Base-by-base conservation (phyloP, 2,113 vertebrate species). In the Pollachius pollachius region DNA sequence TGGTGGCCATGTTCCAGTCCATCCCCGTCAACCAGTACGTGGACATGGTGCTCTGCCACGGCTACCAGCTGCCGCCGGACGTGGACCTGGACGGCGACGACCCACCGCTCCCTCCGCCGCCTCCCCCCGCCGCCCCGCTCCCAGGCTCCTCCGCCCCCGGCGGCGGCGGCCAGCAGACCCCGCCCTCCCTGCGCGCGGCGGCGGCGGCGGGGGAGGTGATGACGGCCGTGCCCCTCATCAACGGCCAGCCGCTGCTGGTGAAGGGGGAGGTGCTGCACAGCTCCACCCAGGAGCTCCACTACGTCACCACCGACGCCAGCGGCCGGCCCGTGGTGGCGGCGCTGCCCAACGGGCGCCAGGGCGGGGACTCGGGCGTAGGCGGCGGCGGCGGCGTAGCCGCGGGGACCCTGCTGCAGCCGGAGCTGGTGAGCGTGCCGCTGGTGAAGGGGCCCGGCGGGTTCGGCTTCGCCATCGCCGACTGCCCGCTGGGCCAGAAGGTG, bases 1-100 rank as follows among this genome's bases (percentile, higher is more conserved):
- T 99, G 81, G 97, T 99, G 77, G 96, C 97, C 91, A 98, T 99
- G 95, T 99, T 99, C 87, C 96, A 96, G 57, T 93, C 96, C 19
- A 94, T 99, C 65, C 94, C 94, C 3, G 90, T 97, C 74, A 96
- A 92, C 83, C 97, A 98, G 84, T 96, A 96, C 13, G 96, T 97
- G 78, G 96, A 94, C 90, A 95, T 99, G 94, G 95, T 96, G 18
- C 83, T 99, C 3, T 99, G 97, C 75, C 96, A 94, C 1, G 97
- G 97, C 8, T 99, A 99, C 71, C 94, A 94, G 4, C 94, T 99
- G 41, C 97, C 97, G n/a, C 95, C 96, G 0, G 97, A 99, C 71
- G 82, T 92, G 34, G 79, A 89, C 54, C 91, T 71, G 9, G 62
- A 72, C 56, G 90, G 81, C 15, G 94, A 80, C 0, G 96, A 98